phyloP scores from a whole-genome alignment of 2,797 vertebrate species.

The Zonotrichia albicollis region DNA sequence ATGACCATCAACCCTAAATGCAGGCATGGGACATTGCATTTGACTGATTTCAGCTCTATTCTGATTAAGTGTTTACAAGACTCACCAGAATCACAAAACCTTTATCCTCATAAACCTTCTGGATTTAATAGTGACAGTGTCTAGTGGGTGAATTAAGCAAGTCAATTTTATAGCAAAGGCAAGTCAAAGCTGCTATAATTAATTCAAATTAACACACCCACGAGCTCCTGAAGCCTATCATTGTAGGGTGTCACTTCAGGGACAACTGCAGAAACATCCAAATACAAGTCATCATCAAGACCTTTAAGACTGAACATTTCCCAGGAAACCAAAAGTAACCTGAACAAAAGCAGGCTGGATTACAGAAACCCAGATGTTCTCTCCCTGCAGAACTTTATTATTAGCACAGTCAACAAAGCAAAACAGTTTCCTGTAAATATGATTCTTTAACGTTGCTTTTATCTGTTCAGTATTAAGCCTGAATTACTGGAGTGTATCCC shows the following conservation, averaged over 20 bases:
- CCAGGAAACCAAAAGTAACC: not conserved
- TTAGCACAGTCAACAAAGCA: not conserved
- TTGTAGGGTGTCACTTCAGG: not conserved
- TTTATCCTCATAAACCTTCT: conserved; percentile 17
- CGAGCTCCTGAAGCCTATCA: not conserved
- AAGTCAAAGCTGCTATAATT: conserved; percentile 47
- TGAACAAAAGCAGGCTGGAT: not conserved
- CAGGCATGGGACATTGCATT: rapidly evolving
- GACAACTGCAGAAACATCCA: not conserved
- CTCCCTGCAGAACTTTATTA: not conserved
- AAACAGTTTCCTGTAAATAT: not conserved
- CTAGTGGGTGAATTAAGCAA: conserved; percentile 1
- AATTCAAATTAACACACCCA: conserved; percentile 47
- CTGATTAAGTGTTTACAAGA: not conserved
- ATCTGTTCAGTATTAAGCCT: not conserved
- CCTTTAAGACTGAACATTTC: not conserved
- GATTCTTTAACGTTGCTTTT: not conserved
- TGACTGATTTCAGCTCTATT: not conserved
- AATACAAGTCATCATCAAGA: not conserved
- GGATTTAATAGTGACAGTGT: not conserved
- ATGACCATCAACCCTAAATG: not conserved
- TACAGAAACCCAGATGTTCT: not conserved
- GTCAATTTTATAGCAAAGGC: conserved; percentile 16
- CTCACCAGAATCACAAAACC: not conserved
- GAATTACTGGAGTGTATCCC: not conserved